phyloP scores from a whole-genome alignment of 2,113 vertebrate species.

The Anhinga anhinga region DNA sequence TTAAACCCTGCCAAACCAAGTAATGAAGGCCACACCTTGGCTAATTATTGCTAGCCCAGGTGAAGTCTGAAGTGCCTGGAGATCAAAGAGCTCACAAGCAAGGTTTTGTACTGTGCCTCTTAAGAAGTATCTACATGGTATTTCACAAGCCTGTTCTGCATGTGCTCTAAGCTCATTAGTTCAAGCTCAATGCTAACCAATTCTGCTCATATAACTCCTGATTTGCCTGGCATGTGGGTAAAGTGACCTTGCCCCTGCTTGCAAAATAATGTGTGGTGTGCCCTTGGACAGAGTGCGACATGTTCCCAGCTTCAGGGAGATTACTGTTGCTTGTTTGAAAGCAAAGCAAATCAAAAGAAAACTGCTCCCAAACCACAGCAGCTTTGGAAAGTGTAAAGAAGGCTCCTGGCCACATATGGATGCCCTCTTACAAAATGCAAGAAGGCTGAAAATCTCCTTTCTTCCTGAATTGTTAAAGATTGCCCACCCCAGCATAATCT shows the following conservation, averaged over 20 bases:
- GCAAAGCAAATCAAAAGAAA: background rate
- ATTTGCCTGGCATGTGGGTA: background rate
- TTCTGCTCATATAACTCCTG: background rate
- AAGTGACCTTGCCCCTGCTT: background rate
- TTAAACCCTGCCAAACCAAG: background rate
- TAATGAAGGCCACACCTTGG: background rate
- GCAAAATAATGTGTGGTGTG: background rate
- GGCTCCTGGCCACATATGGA: background rate
- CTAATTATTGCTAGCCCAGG: background rate
- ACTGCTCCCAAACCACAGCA: background rate
- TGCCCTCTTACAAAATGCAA: background rate
- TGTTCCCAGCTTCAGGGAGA: fast-evolving
- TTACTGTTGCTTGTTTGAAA: background rate
- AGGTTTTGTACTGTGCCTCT: background rate
- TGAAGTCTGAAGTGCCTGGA: background rate
- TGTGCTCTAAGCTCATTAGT: background rate
- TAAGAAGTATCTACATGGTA: background rate
- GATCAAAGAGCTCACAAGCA: background rate
- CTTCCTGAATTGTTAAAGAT: background rate
- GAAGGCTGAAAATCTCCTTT: background rate
- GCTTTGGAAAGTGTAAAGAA: background rate
- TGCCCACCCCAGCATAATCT: background rate
- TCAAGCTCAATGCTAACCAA: fast-evolving
- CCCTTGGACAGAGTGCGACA: background rate
- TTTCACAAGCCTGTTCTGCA: background rate